Conservation (phyloP, 2,797 vertebrate species). For the Chloroceryle inda region DNA sequence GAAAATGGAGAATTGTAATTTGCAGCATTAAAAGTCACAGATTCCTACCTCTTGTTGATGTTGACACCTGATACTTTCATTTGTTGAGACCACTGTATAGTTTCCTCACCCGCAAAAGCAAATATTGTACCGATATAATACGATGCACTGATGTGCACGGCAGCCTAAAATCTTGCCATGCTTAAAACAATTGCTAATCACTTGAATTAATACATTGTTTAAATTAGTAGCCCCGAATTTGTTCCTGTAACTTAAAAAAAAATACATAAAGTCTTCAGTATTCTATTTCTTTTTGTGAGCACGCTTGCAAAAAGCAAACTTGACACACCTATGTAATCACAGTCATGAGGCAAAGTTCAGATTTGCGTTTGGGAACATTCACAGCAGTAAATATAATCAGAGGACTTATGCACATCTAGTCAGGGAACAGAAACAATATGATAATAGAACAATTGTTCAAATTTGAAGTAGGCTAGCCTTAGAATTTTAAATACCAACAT, state of each 20-base stretch:
- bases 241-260: conserved; percentile 4
- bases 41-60: neutral
- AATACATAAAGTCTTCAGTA: neutral
- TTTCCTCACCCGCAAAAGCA: neutral
- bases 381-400: conserved; percentile 31
- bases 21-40: neutral
- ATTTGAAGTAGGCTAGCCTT: conserved; percentile 15
- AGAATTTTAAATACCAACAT: conserved; percentile 41
- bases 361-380: conserved; percentile 43
- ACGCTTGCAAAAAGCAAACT: conserved; percentile 7
- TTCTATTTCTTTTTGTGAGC: neutral
- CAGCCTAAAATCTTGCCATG: neutral
- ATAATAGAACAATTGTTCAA: conserved; percentile 14
- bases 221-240: neutral
- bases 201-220: neutral
- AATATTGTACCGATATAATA: neutral
- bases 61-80: neutral
- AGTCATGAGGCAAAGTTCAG: conserved; percentile 60
- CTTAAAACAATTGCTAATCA: neutral
- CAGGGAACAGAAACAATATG: conserved; percentile 26
- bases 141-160: neutral
- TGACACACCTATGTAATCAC: conserved; percentile 47
- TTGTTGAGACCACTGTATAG: neutral
- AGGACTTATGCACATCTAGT: conserved; percentile 1
- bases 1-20: neutral